Base-by-base conservation (phyloP, 2,888 invertebrate species). In the Ophion obscuratus region DNA sequence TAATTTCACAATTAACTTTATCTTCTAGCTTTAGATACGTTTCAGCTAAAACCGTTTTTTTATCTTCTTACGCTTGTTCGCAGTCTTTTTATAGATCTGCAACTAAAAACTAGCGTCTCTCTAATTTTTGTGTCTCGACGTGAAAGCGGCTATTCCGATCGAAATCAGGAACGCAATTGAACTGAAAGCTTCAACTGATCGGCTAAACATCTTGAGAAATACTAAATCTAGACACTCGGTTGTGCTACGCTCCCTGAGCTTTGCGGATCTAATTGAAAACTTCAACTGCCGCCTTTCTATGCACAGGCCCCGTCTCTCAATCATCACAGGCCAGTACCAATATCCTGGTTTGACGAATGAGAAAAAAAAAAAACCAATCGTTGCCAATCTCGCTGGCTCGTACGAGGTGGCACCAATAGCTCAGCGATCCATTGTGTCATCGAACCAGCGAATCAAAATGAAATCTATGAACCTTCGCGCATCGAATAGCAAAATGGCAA, bases 91-190 rank as follows among this genome's bases (percentile, higher is more conserved):
- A 73, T 27, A 44, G 67, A 36, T 59, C 70, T 57, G 73, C 83
- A 77, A 83, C 73, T 68, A 85, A 84, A 79, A 57, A 47, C 79
- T 79, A 79, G 44, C 40, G 20, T 79, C 71, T 71, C 64, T 7
- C 81, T 78, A 73, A 85, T 57, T 79, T 93, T 93, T 92, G 92
- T 93, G 92, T 93, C 88, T 92, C 87, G 90, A 93, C 90, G 92
- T 93, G 93, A 92, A 92, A 93, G 93, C 93, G 93, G 93, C 93
- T 93, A 93, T 92, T 92, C 91, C 89, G 90, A 92, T 90, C 88
- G 89, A 90, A 88, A 90, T 91, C 90, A 91, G 90, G 89, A 91
- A 88, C 85, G 88, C 85, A 79, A 83, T 81, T 67, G 81, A 81
- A 77, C 24, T 40, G 17, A 57, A 61, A 24, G 31, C 1, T 36